A percentile compares a stretch with the other conserved stretches of the same genome.
Conservation (phyloP, 2,888 invertebrate species). For the Ramazzottius varieornatus region DNA sequence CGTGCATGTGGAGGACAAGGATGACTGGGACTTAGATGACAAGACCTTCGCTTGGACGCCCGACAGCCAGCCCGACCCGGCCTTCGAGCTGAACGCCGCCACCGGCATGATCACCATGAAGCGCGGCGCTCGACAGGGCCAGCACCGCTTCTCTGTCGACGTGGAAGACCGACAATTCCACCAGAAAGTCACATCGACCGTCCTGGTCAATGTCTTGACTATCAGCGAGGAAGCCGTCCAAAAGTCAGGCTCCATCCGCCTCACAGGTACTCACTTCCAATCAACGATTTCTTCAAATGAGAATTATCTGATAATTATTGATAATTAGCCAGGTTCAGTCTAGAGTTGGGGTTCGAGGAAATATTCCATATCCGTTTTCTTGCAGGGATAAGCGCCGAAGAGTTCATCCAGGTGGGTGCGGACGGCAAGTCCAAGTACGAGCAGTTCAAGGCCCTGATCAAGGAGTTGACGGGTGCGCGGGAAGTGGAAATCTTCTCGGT, state of each 20-base stretch:
- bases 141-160: conserved; percentile 43
- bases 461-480: conserved; percentile 53
- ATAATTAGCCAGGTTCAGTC: too few species aligned
- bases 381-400: conserved; percentile 85
- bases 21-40: conserved; percentile 94
- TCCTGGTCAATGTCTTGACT: conserved; percentile 70
- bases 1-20: conserved; percentile 84
- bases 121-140: conserved; percentile 64
- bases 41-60: conserved; percentile 88
- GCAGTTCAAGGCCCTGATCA: conserved; percentile 61
- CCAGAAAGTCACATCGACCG: conserved; percentile 83
- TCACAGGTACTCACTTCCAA: too few species aligned
- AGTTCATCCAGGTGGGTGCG: conserved; percentile 39
- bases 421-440: conserved; percentile 37
- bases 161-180: conserved; percentile 82
- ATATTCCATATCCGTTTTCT: too few species aligned
- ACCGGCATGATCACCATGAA: conserved; percentile 87
- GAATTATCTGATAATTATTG: too few species aligned
- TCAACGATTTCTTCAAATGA: too few species aligned
- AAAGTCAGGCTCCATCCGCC: conserved; percentile 74
- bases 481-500: conserved; percentile 92
- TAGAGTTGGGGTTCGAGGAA: too few species aligned
- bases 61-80: conserved; percentile 43
- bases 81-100: conserved; percentile 62
- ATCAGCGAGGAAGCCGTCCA: conserved; percentile 82